A percentile compares a stretch with the other conserved stretches of the same genome.
Evolutionary conservation across 2,113 vertebrate species (phyloP).

Genomic region (Chrysochloris asiatica): DNA sequence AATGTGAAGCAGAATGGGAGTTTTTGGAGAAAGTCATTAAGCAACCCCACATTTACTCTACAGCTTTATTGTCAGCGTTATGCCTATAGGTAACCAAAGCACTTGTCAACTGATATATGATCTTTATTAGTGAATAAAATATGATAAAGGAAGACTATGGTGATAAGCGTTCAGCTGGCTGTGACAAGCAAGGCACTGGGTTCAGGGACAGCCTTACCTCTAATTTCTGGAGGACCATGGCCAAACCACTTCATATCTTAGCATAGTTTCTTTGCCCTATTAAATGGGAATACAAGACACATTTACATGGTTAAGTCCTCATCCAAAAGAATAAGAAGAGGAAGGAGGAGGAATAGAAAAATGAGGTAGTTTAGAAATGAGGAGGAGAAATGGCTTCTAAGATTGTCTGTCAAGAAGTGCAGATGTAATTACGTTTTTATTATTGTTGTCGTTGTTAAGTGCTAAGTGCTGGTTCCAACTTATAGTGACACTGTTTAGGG

Average conservation of each 20-base stretch:
- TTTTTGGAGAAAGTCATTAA: background rate
- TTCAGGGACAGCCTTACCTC: background rate
- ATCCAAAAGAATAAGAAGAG: background rate
- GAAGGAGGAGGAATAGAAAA: background rate
- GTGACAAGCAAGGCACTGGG: background rate
- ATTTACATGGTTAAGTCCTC: background rate
- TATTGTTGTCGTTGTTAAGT: no score
- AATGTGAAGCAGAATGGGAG: background rate
- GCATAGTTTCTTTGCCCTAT: no score
- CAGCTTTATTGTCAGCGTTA: no score
- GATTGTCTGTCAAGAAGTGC: background rate
- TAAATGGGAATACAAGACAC: background rate
- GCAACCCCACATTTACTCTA: background rate
- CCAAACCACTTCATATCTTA: background rate
- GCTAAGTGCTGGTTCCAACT: no score
- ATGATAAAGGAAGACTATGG: background rate
- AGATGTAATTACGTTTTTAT: background rate
- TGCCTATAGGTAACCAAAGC: background rate
- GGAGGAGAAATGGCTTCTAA: background rate
- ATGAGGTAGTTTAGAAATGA: background rate
- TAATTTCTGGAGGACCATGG: accelerated
- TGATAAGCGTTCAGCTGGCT: no score
- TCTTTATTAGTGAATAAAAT: background rate
- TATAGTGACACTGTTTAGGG: no score
- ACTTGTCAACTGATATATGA: background rate